Conservation (phyloP, 2,888 invertebrate genomes). For the Agonopterix alstromeriana region DNA sequence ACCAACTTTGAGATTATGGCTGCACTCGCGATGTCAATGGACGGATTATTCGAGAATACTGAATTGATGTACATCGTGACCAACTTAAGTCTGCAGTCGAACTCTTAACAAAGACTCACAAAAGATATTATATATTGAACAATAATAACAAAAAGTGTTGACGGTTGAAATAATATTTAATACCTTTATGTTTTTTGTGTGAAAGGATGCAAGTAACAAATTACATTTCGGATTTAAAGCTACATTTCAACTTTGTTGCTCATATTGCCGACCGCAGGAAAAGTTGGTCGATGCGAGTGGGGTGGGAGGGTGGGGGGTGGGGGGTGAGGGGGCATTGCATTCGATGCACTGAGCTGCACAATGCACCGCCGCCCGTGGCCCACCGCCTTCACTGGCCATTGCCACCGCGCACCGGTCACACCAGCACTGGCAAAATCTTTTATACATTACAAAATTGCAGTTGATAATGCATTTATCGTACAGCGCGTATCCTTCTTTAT, state of each 20-base stretch:
- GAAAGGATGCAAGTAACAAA: neutral
- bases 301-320: slow-evolving; percentile 19
- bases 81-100: slow-evolving; percentile 4
- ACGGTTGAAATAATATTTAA: no score
- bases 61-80: slow-evolving; percentile 32
- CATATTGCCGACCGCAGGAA: slow-evolving; percentile 1
- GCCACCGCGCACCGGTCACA: slow-evolving; percentile 41
- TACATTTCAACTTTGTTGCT: neutral
- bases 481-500: neutral
- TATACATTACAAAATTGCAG: neutral
- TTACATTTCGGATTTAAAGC: neutral
- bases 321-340: slow-evolving; percentile 34
- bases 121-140: no score
- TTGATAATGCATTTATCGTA: neutral
- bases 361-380: slow-evolving; percentile 37
- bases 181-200: neutral
- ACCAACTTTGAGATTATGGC: slow-evolving; percentile 46
- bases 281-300: slow-evolving; percentile 18
- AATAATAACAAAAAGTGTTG: no score
- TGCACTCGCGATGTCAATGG: slow-evolving; percentile 58
- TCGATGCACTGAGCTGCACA: slow-evolving; percentile 42
- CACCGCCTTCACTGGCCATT: slow-evolving; percentile 37
- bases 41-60: slow-evolving; percentile 62
- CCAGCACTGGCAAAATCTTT: slow-evolving; percentile 35
- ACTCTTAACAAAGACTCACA: no score